Evolutionary conservation across 1,140 invertebrate genomes (phyloP).

Genomic region (Maconellicoccus hirsutus): DNA sequence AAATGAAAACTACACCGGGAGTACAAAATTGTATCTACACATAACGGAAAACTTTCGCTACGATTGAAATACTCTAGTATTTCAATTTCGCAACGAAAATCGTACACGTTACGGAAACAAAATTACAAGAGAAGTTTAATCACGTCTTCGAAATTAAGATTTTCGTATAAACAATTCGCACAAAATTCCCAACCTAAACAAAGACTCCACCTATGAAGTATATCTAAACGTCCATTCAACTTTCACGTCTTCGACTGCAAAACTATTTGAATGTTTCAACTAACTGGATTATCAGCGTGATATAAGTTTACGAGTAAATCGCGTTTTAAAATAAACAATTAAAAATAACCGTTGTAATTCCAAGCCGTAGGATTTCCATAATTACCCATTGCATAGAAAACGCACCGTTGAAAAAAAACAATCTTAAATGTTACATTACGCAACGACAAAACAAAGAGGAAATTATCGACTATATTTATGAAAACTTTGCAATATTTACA

Average conservation of each 20-base stretch:
- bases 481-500: neutral
- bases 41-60: neutral
- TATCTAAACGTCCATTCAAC: neutral
- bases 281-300: neutral
- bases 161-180: neutral
- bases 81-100: too few species aligned
- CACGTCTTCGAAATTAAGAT: too few species aligned
- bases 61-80: too few species aligned
- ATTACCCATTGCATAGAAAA: neutral
- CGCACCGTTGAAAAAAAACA: neutral
- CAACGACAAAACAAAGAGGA: conserved; percentile 2
- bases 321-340: neutral
- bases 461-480: neutral
- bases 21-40: neutral
- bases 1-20: neutral
- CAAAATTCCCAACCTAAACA: neutral
- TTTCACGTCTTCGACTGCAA: neutral
- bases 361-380: conserved; percentile 5
- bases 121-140: too few species aligned
- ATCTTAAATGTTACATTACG: neutral
- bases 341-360: neutral
- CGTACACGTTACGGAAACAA: too few species aligned
- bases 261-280: neutral
- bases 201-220: too few species aligned
- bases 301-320: neutral